phyloP scores from a whole-genome alignment of 2,888 invertebrate genomes.

The Eudemis profundana region DNA sequence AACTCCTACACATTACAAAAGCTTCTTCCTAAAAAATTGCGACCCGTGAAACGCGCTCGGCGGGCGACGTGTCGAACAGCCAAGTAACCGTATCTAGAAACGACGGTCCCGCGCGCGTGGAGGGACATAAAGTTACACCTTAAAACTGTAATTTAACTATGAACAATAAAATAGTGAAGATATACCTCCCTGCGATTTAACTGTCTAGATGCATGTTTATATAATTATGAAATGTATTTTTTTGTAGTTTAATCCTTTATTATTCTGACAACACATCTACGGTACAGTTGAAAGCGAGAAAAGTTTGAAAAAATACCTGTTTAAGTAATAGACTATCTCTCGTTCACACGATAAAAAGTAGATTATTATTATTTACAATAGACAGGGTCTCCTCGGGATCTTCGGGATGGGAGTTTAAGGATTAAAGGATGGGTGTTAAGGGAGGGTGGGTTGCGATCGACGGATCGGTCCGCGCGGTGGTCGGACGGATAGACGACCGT shows the following conservation, averaged over 20 bases:
- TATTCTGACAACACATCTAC: constrained; percentile 85
- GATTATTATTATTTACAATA: constrained; percentile 84
- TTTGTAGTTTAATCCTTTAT: constrained; percentile 81
- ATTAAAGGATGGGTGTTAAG: constrained; percentile 50
- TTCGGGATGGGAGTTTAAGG: constrained; percentile 56
- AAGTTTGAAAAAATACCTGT: constrained; percentile 85
- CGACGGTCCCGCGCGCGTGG: constrained; percentile 68
- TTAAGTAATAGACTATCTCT: constrained; percentile 83
- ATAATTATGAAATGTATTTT: constrained; percentile 82
- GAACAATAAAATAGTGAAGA: constrained; percentile 82
- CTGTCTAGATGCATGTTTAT: constrained; percentile 80
- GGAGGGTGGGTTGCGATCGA: constrained; percentile 65
- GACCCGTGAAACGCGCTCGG: constrained; percentile 60
- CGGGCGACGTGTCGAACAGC: constrained; percentile 53
- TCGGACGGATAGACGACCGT: constrained; percentile 63
- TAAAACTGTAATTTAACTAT: constrained; percentile 80
- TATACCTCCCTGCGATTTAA: constrained; percentile 83
- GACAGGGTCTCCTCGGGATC: constrained; percentile 64
- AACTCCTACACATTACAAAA: constrained; percentile 58
- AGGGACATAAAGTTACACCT: constrained; percentile 69
- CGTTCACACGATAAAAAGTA: constrained; percentile 84
- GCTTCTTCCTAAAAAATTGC: constrained; percentile 65
- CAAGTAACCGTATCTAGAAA: constrained; percentile 66
- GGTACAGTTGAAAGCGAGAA: constrained; percentile 85
- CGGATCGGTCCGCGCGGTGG: constrained; percentile 66